phyloP scores from a whole-genome alignment of 2,113 vertebrate species.

The Paramormyrops kingsleyae region DNA sequence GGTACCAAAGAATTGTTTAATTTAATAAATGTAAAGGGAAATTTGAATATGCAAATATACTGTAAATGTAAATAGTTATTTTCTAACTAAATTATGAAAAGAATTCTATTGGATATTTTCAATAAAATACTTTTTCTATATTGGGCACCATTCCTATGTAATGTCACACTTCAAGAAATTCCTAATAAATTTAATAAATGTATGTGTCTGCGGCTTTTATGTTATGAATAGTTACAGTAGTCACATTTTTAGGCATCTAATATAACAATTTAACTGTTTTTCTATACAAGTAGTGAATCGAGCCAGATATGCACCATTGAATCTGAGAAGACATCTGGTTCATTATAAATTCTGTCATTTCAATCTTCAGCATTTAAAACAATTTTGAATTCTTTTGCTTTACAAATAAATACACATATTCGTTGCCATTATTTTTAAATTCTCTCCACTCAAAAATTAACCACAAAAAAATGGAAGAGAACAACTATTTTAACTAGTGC shows the following conservation, averaged over 20 bases:
- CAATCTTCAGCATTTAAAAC: not conserved
- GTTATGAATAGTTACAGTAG: not conserved
- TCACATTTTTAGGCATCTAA: not conserved
- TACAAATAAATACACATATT: not conserved
- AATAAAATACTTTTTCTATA: not conserved
- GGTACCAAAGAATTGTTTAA: not conserved
- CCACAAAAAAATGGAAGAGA: not conserved
- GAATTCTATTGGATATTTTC: not conserved
- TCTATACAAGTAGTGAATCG: not conserved
- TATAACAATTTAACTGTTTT: not conserved
- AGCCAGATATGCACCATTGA: not conserved
- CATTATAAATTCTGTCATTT: not conserved
- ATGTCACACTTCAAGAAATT: not conserved
- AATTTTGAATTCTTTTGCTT: not conserved
- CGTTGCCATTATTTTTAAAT: not conserved
- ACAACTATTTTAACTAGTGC: not conserved
- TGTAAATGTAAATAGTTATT: slow-evolving; percentile 14
- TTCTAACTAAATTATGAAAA: slow-evolving; percentile 8
- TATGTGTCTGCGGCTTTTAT: not conserved
- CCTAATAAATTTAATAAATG: not conserved
- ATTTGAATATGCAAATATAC: not conserved
- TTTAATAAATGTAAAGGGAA: not conserved
- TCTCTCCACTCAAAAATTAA: not conserved
- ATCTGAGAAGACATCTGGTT: not conserved
- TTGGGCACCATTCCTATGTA: not conserved